Evolutionary conservation across 2,113 vertebrate genomes (phyloP), one percentile per base, ranked within the genome.

Genomic region (Melanerpes formicivorus): DNA sequence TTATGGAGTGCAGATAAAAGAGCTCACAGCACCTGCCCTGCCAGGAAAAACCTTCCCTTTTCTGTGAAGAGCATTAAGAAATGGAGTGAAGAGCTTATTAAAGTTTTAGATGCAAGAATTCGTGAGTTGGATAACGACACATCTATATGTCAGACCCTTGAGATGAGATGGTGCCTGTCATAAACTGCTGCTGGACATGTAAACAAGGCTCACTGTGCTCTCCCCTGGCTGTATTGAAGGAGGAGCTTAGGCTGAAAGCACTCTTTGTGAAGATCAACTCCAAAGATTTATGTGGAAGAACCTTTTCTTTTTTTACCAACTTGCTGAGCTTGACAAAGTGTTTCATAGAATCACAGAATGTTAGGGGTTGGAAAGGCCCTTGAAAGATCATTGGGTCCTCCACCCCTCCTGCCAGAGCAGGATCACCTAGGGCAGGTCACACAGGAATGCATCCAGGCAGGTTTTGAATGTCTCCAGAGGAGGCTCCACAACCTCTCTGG

Each of bases 1-100:
- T 96, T 96, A 96, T 85, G 80, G 95, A 87, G 88, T 46, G 40
- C 81, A 95, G 95, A 97, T 96, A 96, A 92, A 95, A 97, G 69
- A 80, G 64, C 92, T 80, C 64, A 88, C 62, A 88, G 92, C 65
- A 63, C 60, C 71, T 55, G 60, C 62, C 90, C 73, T 87, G 88
- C 88, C 71, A 37, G 18, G 83, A 96, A 93, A 94, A 95, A 82
- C 5, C 46, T 60, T 94, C 87, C 64, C 80, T 85, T 94, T 90
- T 90, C 85, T 90, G 65, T 34, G 60, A 91, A 95, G 92, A 90
- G 71, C 87, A 91, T 96, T 91, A 96, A 95, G 91, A 95, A 96
- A 96, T 88, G 95, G 91, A 92, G 87, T 88, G 72, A 96, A 95
- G 90, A 90, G 21, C 76, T 96, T 95, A 92, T 95, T 95, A 95